Conservation (phyloP, 2,888 invertebrate genomes). For the Pristionchus japonicus region DNA sequence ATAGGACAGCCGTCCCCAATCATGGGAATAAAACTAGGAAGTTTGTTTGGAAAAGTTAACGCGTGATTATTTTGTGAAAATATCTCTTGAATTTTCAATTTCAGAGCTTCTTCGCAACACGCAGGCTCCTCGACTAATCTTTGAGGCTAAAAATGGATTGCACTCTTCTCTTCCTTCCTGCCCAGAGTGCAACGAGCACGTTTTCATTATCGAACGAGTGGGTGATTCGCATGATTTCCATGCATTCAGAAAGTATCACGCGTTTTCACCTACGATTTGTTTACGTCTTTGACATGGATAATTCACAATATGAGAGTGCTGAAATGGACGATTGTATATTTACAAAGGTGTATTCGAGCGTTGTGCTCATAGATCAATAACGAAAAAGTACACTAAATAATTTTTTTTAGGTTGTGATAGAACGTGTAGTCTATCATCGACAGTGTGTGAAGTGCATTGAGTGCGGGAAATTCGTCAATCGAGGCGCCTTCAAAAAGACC, state of each 20-base stretch:
- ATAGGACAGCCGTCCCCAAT: too few relatives aligned
- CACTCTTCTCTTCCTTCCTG: constrained; percentile 49
- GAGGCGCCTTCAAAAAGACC: constrained; percentile 48
- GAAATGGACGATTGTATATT: too few relatives aligned
- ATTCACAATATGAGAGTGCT: too few relatives aligned
- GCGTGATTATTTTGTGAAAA: too few relatives aligned
- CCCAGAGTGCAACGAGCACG: constrained; percentile 51
- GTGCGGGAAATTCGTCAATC: constrained; percentile 41
- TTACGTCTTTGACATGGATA: neutral
- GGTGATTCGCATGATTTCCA: neutral
- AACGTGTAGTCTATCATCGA: constrained; percentile 49
- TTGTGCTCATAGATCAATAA: neutral
- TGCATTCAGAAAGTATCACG: neutral
- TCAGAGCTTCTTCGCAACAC: constrained; percentile 44
- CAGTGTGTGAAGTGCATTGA: constrained; percentile 50
- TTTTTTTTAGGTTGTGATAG: constrained; percentile 45
- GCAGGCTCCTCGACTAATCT: constrained; percentile 47
- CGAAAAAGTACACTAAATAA: neutral
- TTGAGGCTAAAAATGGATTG: constrained; percentile 51
- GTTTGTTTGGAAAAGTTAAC: neutral
- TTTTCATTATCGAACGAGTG: constrained; percentile 51
- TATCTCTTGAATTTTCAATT: neutral
- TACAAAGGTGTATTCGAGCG: neutral
- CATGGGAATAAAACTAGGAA: too few relatives aligned
- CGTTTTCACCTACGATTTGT: neutral